phyloP scores from a whole-genome alignment of 2,888 invertebrate genomes.

The Uloborus plumipes region DNA sequence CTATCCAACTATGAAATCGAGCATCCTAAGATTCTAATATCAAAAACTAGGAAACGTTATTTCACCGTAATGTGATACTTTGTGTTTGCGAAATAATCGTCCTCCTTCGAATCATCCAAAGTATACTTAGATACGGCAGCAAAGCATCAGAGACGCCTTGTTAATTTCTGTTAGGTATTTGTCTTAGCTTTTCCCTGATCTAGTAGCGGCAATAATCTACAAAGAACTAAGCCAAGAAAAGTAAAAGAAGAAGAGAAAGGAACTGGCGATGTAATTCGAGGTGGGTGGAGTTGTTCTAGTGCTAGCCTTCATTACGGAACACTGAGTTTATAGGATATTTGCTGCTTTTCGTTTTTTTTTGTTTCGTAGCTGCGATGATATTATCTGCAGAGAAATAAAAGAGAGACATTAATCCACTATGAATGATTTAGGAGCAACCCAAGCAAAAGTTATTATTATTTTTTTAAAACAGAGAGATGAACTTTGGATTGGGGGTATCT shows the following conservation, averaged over 20 bases:
- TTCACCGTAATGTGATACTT: too few species aligned
- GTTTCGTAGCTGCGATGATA: constrained; percentile 4
- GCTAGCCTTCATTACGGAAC: constrained; percentile 45
- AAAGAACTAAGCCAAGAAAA: constrained; percentile 6
- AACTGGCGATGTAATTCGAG: constrained; percentile 37
- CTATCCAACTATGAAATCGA: too few species aligned
- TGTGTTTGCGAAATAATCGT: constrained; percentile 17
- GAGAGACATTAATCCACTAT: background rate
- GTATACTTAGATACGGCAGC: constrained; percentile 28
- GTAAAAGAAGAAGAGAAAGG: constrained; percentile 10
- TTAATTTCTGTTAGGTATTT: constrained; percentile 56
- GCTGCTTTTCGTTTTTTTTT: constrained; percentile 8
- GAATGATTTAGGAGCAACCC: background rate
- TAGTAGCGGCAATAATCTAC: constrained; percentile 43
- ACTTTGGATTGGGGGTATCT: too few species aligned
- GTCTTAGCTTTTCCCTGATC: constrained; percentile 47
- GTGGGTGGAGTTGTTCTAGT: constrained; percentile 40
- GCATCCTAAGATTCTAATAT: too few species aligned
- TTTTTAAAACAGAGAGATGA: too few species aligned
- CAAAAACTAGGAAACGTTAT: too few species aligned
- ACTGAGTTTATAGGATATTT: constrained; percentile 42
- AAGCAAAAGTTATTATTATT: too few species aligned
- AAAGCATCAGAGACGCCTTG: constrained; percentile 40
- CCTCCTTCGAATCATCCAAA: constrained; percentile 22
- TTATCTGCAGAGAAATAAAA: constrained; percentile 1